Conservation (phyloP, 2,888 invertebrate genomes). For the Eucera pruinosa region DNA sequence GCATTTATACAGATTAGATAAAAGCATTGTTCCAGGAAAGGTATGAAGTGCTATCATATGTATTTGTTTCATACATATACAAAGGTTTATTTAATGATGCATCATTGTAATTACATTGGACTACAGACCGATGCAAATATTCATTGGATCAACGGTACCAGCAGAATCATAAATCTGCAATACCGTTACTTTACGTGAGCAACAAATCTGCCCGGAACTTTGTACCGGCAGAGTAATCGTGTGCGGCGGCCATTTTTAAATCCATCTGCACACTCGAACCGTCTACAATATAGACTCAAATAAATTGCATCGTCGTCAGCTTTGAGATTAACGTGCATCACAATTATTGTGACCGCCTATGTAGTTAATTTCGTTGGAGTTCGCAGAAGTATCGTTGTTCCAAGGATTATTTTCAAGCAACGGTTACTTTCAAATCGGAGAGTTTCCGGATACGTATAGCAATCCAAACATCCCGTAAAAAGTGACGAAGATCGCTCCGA, state of each 20-base stretch:
- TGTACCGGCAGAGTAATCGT: constrained; percentile 46
- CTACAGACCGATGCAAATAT: constrained; percentile 20
- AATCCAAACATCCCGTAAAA: neutral
- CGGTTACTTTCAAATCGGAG: neutral
- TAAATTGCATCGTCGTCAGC: constrained; percentile 1
- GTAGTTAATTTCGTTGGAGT: neutral
- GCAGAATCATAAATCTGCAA: constrained; percentile 43
- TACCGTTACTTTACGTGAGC: constrained; percentile 47
- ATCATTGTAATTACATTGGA: constrained; percentile 13
- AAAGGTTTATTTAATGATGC: constrained; percentile 10
- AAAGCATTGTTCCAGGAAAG: constrained; percentile 1
- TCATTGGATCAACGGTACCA: constrained; percentile 34
- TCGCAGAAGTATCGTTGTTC: neutral
- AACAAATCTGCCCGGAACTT: constrained; percentile 30
- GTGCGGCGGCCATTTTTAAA: constrained; percentile 56
- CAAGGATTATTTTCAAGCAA: constrained; percentile 2
- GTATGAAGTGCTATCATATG: neutral
- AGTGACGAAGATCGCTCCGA: neutral
- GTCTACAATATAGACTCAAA: constrained; percentile 10
- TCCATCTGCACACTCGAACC: constrained; percentile 31
- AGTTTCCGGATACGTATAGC: neutral
- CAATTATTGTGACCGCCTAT: neutral
- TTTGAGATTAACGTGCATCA: neutral
- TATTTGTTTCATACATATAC: neutral
- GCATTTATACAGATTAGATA: constrained; percentile 19